These are phyloP conservation scores for Mastomys natalensis DNA, from an alignment of 2,113 vertebrate species.

Conservation along the genomic window DNA sequence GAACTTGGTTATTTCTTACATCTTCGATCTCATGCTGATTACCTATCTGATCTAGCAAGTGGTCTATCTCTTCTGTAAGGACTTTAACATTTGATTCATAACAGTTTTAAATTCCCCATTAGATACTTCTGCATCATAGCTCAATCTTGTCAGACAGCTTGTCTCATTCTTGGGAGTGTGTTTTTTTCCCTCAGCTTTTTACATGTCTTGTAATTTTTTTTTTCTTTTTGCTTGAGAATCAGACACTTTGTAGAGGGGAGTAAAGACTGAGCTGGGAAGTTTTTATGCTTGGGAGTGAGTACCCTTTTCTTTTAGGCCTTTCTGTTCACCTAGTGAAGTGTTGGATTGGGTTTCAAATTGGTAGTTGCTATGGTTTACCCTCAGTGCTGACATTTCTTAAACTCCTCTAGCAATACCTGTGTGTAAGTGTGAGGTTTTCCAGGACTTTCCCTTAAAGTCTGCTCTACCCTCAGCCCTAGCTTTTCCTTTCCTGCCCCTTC, in stretches of 20 bases:
- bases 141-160: not conserved
- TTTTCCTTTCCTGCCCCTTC: not conserved
- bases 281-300: not conserved
- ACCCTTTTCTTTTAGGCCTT: not conserved
- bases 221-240: not conserved
- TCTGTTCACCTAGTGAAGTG: not conserved
- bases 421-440: not conserved
- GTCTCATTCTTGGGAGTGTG: not conserved
- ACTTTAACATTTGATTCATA: not conserved
- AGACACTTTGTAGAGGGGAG: not conserved
- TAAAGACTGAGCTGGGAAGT: not conserved
- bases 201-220: not conserved
- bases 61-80: not conserved
- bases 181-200: not conserved
- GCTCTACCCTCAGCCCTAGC: not conserved
- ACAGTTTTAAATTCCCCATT: not conserved
- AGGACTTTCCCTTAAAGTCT: not conserved
- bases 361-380: not conserved
- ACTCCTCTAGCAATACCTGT: not conserved
- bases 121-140: not conserved
- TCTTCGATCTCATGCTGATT: not conserved
- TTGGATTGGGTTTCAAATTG: not conserved
- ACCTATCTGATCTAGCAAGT: not conserved
- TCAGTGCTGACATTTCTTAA: not conserved
- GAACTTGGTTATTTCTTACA: not conserved